Percentiles rank a stretch among this genome's conserved stretches.
Conservation (phyloP, 2,113 vertebrate genomes). For the Conger conger region DNA sequence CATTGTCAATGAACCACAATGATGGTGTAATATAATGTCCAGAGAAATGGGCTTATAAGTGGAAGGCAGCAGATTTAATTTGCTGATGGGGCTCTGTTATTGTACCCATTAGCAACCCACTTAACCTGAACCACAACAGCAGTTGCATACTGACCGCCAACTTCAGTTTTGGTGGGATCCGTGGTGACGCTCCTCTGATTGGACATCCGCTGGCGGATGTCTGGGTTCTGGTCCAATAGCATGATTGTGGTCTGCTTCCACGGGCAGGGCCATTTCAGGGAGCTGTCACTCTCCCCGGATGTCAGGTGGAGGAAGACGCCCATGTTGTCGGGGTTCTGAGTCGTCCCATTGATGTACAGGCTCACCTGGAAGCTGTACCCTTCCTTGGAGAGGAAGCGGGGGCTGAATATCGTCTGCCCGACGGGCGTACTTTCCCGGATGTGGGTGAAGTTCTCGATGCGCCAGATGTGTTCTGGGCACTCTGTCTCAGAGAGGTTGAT, state of each 20-base stretch:
- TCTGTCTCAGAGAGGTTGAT: conserved; percentile 89
- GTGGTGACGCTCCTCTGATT: conserved; percentile 85
- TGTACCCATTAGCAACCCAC: too few relatives aligned
- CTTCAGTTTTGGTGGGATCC: conserved; percentile 63
- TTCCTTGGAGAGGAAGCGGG: conserved; percentile 76
- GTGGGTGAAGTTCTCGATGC: conserved; percentile 77
- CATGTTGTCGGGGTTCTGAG: conserved; percentile 44
- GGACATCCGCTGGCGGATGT: conserved; percentile 84
- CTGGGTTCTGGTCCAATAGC: conserved; percentile 85
- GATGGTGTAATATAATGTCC: too few relatives aligned
- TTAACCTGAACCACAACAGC: too few relatives aligned
- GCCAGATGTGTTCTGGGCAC: conserved; percentile 87
- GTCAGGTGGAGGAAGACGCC: conserved; percentile 75
- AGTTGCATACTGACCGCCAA: conserved; percentile 57
- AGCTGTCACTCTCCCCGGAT: conserved; percentile 72
- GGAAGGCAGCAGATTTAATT: too few relatives aligned
- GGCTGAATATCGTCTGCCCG: conserved; percentile 68
- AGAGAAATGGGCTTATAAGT: too few relatives aligned
- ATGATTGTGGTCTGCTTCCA: conserved; percentile 86
- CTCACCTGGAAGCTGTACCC: conserved; percentile 81
- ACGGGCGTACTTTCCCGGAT: conserved; percentile 61
- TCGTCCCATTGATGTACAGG: conserved; percentile 56
- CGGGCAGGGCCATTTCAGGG: conserved; percentile 80
- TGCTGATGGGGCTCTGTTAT: too few relatives aligned
- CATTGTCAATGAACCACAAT: too few relatives aligned